Conservation (phyloP, 2,888 invertebrate species). For the Rhimphoctona megacephalus region DNA sequence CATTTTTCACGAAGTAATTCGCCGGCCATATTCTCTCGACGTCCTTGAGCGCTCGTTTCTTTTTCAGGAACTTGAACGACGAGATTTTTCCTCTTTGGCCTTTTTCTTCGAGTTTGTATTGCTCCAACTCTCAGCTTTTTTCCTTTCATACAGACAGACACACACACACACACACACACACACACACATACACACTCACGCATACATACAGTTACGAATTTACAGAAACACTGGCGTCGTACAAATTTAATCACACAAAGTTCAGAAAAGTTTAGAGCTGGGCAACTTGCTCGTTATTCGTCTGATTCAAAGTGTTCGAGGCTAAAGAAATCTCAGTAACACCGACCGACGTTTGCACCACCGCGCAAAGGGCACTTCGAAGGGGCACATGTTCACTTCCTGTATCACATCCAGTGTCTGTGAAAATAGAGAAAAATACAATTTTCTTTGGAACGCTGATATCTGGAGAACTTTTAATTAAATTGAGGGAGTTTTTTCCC, state of each 20-base stretch:
- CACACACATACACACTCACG: too few relatives aligned
- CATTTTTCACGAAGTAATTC: neutral
- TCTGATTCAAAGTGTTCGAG: conserved; percentile 78
- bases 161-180: neutral
- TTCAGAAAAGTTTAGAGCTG: conserved; percentile 76
- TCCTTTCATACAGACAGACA: neutral
- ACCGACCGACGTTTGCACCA: conserved; percentile 81
- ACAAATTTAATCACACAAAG: conserved; percentile 19
- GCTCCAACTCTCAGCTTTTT: conserved; percentile 8
- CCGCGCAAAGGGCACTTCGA: conserved; percentile 80
- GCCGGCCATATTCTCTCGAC: neutral
- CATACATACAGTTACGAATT: neutral
- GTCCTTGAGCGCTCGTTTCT: conserved; percentile 11
- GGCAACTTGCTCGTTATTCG: conserved; percentile 81
- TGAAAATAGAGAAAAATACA: conserved; percentile 69
- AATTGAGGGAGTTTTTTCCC: neutral
- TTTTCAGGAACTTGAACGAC: conserved; percentile 45
- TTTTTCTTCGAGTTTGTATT: conserved; percentile 11
- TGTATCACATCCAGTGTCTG: conserved; percentile 80
- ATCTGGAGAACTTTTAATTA: neutral
- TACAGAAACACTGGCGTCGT: conserved; percentile 9
- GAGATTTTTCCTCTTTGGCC: conserved; percentile 6
- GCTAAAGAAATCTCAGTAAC: conserved; percentile 81
- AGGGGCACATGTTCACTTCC: conserved; percentile 81
- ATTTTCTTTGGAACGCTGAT: neutral